Evolutionary conservation across 2,113 vertebrate genomes (phyloP).

Genomic region (Telmatochromis bifrenatus): DNA sequence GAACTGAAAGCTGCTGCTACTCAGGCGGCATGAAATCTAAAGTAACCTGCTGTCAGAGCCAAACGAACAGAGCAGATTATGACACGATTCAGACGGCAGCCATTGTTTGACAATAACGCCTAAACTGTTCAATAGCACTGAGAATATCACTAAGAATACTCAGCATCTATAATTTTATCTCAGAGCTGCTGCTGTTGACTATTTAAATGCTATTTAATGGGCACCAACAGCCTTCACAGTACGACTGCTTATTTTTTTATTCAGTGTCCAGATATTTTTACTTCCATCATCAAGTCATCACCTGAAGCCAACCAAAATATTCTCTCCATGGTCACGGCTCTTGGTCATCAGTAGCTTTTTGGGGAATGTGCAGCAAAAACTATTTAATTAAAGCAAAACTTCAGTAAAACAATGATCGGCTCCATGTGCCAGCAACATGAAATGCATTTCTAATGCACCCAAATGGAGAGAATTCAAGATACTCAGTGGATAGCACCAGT

Average conservation of each 20-base stretch:
- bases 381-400: neutral
- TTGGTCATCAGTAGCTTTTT: neutral
- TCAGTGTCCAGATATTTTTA: neutral
- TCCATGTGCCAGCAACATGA: neutral
- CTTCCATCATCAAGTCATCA: neutral
- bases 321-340: fast-evolving
- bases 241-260: neutral
- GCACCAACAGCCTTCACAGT: neutral
- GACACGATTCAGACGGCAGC: neutral
- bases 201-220: neutral
- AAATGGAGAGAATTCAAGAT: neutral
- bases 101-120: neutral
- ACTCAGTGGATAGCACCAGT: fast-evolving
- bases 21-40: neutral
- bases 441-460: neutral
- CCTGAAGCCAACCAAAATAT: neutral
- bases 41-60: neutral
- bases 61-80: neutral
- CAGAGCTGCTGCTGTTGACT: neutral
- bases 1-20: neutral
- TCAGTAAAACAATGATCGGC: neutral
- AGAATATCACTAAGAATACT: neutral
- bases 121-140: neutral
- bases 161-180: neutral
- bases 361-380: neutral